Evolutionary conservation across 2,113 vertebrate species (phyloP), one percentile per base, ranked within the genome.

Genomic region (Lutjanus erythropterus): DNA sequence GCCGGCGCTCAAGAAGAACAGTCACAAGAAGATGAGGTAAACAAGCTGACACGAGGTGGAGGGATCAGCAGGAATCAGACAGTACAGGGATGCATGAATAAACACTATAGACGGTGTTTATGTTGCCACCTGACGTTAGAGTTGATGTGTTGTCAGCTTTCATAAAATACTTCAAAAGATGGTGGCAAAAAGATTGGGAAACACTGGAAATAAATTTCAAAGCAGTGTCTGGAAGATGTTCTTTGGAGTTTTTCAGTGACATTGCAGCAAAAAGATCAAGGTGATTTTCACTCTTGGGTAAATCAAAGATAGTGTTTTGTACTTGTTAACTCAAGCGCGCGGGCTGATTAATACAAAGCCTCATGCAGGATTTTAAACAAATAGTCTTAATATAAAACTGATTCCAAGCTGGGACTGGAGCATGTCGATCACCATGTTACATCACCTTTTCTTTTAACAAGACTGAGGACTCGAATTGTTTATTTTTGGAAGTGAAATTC

Each of bases 21-120:
- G 95, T 95, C 97, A 99, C 95, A 99, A 99, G 96, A 99, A 97
- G 95, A 97, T 97, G 95, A 99, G 97, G 94, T 92, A 84, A 92
- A 76, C 41, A 80, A 61, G 52, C 18, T 10, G 35, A 65, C 61
- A 29, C 10, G 6, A 44, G 61, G 58, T 47, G 73, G 67, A 8
- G 18, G 37, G 60, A 71, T 75, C 59, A 66, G 49, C 44, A 9
- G 52, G 76, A 77, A 68, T 55, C 61, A 18, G 44, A 85, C 77
- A 49, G 61, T 46, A 55, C 9, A 46, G 42, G 44, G 55, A 66
- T 52, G 74, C 66, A 76, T 79, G 67, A 46, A 69, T 76, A 78
- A 84, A 82, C 71, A 55, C 3, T 41, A 10, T 18, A 68, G 66
- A 55, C 55, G 33, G 33, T 82, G 53, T 81, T 85, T 75, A 21